Evolutionary conservation across 2,113 vertebrate species (phyloP).

Genomic region (Macaca mulatta): DNA sequence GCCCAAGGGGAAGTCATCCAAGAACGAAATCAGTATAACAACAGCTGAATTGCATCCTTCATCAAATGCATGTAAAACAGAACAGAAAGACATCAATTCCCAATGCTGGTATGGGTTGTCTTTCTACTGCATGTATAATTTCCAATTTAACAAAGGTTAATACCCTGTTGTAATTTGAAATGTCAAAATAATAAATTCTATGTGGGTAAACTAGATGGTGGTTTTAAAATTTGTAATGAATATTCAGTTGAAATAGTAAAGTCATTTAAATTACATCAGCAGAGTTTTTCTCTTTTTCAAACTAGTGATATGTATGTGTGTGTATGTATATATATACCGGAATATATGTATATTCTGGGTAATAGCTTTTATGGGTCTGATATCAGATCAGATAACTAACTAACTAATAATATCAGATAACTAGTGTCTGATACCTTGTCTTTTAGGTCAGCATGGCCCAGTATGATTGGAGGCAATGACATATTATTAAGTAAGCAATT

Average conservation of each 20-base stretch:
- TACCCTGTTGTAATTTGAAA: constrained; percentile 43
- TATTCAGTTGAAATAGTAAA: constrained; percentile 57
- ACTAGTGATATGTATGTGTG: not conserved
- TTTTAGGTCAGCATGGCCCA: not conserved
- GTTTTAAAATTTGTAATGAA: constrained; percentile 24
- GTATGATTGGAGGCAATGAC: not conserved
- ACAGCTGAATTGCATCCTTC: constrained; percentile 80
- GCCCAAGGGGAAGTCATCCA: constrained; percentile 85
- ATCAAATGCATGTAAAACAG: constrained; percentile 79
- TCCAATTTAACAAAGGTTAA: constrained; percentile 30
- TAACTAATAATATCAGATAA: not conserved
- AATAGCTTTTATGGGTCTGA: not conserved
- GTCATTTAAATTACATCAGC: constrained; percentile 72
- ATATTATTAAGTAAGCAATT: not conserved
- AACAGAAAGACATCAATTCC: constrained; percentile 77
- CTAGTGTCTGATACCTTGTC: not conserved
- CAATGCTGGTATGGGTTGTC: constrained; percentile 49
- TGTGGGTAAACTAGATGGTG: not conserved
- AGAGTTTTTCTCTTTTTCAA: constrained; percentile 60
- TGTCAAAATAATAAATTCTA: constrained; percentile 48
- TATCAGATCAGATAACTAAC: not conserved
- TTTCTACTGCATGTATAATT: constrained; percentile 47
- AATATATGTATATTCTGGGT: not conserved
- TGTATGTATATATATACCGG: too few species aligned
- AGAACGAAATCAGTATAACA: constrained; percentile 82